Conservation (phyloP, 2,113 vertebrate genomes). For the Poecile atricapillus region DNA sequence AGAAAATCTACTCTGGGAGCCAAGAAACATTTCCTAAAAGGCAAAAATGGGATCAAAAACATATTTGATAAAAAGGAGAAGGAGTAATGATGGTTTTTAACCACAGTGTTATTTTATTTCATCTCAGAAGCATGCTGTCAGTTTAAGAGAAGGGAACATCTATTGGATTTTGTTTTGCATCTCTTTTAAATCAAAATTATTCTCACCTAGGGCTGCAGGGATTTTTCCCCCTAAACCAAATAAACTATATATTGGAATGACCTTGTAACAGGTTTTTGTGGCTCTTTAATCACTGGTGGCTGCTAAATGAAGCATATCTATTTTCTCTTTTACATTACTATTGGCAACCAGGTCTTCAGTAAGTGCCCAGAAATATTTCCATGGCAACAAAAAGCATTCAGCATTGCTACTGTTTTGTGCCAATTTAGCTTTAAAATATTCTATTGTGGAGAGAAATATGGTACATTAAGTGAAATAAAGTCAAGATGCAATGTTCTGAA, state of each 20-base stretch:
- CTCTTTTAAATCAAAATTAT: background rate
- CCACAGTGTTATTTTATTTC: conserved; percentile 16
- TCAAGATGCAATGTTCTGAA: conserved; percentile 70
- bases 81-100: conserved; percentile 53
- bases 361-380: conserved; percentile 79
- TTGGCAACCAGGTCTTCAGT: conserved; percentile 77
- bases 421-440: conserved; percentile 80
- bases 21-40: conserved; percentile 61
- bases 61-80: conserved; percentile 44
- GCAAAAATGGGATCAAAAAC: conserved; percentile 50
- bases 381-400: conserved; percentile 84
- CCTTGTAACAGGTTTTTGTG: conserved; percentile 61
- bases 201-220: background rate
- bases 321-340: conserved; percentile 81
- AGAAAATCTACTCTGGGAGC: conserved; percentile 53
- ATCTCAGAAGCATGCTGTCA: background rate
- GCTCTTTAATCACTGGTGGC: conserved; percentile 72
- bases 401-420: conserved; percentile 73
- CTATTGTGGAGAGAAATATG: conserved; percentile 73
- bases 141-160: background rate
- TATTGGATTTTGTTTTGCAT: background rate
- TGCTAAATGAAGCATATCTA: conserved; percentile 78
- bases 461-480: conserved; percentile 76
- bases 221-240: background rate
- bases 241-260: conserved; percentile 63